Base-by-base conservation (phyloP, 64 coral and sea anemone genomes). In the Pachyseris speciosa region DNA sequence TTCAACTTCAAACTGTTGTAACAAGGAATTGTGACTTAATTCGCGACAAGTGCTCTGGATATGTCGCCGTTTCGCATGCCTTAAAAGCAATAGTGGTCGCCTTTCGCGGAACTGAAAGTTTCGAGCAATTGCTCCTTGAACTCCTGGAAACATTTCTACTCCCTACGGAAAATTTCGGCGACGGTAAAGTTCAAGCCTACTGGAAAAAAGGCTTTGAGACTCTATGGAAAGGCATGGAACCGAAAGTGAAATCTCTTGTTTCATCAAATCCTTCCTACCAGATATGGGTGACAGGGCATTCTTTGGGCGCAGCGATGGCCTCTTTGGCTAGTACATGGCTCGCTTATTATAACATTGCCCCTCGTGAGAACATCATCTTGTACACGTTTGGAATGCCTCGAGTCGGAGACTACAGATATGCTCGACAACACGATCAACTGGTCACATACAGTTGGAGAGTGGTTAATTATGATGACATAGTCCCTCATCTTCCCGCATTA, bases 341-440 rank as follows among this genome's bases (percentile, higher is more conserved):
- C 17, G 36, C 44, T 48, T 73, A 89, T 88, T 30, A 94, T 7
- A 64, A 81, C 13, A 81, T 83, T 7, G 65, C 37, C 64, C 50
- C 68, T 19, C 74, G 37, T 28, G 42, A 84, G 58, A 88, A 94
- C 38, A 40, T 89, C 19, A 51, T 83, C 19, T 45, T 89, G 47
- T 94, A 94, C 67, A 94, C 92, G 39, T 94, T 94, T 68, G 92
- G 92, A 19, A 87, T 81, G 75, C 92, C 92, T 83, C 38, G 93
- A 36, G 86, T 94, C 51, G 93, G 93, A 7, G 61, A 94, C 20
- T 94, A 89, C 45, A 20, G 78, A 2, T 85, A 94, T 43, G 86
- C 93, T 55, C 31, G 75, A 10, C 43, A 81, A 37, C 92, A 94
- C 86, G 92, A 94, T 84, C 26, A 50, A 48, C 57, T 94, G 30